These are phyloP conservation scores for Orchestia grillus DNA, from an alignment of 1,140 invertebrate species.

Conservation along the genomic window DNA sequence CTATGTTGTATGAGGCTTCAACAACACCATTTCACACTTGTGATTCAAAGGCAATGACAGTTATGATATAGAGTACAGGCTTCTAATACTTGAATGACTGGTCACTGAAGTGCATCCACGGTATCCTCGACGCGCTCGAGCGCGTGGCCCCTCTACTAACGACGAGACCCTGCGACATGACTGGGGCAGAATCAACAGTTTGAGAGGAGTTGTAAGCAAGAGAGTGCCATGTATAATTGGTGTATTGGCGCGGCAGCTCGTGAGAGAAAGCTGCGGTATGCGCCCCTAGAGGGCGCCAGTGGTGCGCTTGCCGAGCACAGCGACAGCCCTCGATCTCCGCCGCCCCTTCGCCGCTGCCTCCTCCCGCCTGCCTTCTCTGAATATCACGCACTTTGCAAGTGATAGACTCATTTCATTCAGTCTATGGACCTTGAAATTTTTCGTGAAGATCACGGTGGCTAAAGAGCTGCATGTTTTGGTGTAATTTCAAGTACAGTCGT, in stretches of 20 bases:
- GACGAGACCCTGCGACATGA: background rate
- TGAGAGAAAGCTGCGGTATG: constrained; percentile 27
- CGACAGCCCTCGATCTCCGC: background rate
- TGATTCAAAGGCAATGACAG: background rate
- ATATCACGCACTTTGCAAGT: background rate
- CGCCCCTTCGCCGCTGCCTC: background rate
- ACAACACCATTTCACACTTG: background rate
- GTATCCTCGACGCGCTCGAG: background rate
- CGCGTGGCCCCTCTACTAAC: background rate
- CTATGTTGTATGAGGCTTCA: background rate
- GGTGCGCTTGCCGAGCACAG: constrained; percentile 32
- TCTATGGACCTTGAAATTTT: background rate
- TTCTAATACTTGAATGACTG: background rate
- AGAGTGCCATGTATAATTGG: constrained; percentile 44
- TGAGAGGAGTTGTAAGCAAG: constrained; percentile 42
- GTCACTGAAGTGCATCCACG: background rate
- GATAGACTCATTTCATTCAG: background rate
- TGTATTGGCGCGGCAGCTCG: constrained; percentile 28
- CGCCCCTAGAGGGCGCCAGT: background rate
- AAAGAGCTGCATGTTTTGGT: background rate
- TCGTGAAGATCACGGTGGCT: background rate
- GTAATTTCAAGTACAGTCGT: background rate
- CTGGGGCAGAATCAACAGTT: constrained; percentile 29
- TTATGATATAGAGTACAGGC: background rate
- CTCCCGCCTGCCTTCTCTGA: background rate